Base-by-base conservation (phyloP, 2,888 invertebrate species). In the Camponotus fellah region DNA sequence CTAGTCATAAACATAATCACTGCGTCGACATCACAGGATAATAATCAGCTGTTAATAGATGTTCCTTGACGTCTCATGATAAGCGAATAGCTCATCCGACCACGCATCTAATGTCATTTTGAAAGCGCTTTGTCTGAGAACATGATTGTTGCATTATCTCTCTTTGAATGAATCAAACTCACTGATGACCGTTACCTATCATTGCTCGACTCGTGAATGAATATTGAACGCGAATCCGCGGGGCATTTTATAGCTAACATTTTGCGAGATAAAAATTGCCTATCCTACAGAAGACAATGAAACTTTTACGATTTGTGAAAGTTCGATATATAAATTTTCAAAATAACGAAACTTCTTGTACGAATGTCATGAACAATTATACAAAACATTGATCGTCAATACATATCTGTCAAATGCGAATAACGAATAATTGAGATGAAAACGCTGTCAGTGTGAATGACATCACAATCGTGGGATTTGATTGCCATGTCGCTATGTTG, bases 11-110 rank as follows among this genome's bases (percentile, higher is more conserved):
- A 88, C 65, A 62, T 76, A 46, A 64, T 68, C 56, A 81, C 14
- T 72, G 21, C 60, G 65, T 86, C 86, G 68, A 69, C 68, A 82
- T 43, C 56, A 58, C 43, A 32, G 26, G 68, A 62, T 68, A 49
- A 83, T 82, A 83, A 88, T 88, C 80, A 77, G 76, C 65, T 21
- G 56, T 37, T 65, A 74, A 82, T 76, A 56, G 68, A 71, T 34
- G 58, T 83, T 76, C 81, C 34, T 49, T 32, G 66, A 62, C 26
- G 32, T 80, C 84, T 85, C 85, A 56, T 46, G 56, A 64, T n/a
- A 66, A 10, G 12, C 10, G 53, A 21, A 75, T 62, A 14, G n/a
- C 49, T 17, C 12, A 53, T 53, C 6, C 10, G 6, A 64, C 21
- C 58, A 14, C 14, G 17, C 34, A 8, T 21, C 65, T 65, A 65